Conservation (phyloP, 2,113 vertebrate species). For the Regulus satrapa region DNA sequence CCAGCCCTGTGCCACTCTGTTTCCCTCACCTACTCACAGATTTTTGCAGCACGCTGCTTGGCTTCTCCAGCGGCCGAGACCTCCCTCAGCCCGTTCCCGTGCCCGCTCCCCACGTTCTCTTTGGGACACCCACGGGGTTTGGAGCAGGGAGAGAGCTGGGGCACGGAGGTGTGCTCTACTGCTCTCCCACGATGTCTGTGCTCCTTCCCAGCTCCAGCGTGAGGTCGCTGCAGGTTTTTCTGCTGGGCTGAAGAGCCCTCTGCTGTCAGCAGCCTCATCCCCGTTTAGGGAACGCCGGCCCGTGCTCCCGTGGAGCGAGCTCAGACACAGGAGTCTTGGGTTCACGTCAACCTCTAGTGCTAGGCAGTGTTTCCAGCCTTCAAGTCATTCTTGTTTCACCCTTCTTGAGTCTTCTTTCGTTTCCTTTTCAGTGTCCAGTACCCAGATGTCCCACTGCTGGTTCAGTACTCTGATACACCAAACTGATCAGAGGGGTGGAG, state of each 20-base stretch:
- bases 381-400: not conserved
- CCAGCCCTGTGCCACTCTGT: not conserved
- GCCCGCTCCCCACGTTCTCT: not conserved
- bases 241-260: constrained; percentile 7
- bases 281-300: accelerated
- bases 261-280: not conserved
- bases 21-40: not conserved
- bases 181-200: not conserved
- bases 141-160: not conserved
- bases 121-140: not conserved
- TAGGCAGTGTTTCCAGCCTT: not conserved
- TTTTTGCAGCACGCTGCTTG: not conserved
- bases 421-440: not conserved
- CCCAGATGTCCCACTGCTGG: not conserved
- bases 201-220: not conserved
- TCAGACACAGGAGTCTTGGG: not conserved
- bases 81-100: not conserved
- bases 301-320: accelerated
- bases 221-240: not conserved
- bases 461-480: not conserved
- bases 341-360: not conserved
- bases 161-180: not conserved
- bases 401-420: not conserved
- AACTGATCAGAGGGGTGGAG: not conserved
- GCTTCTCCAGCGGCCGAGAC: not conserved